These are phyloP conservation scores for Acyrthosiphon pisum DNA, from an alignment of 1,140 invertebrate genomes.

Conservation along the genomic window DNA sequence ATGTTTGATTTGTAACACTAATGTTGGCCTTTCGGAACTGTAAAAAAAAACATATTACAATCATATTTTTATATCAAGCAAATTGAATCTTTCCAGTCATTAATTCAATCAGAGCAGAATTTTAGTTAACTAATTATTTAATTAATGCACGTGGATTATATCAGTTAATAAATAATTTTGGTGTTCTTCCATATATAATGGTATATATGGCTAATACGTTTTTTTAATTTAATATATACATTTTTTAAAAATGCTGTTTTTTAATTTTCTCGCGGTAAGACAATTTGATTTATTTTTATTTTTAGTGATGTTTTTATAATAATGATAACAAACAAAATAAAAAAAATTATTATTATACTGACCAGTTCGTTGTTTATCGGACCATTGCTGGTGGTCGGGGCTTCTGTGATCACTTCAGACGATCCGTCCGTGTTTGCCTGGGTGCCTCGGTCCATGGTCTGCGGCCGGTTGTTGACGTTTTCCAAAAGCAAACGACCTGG, in stretches of 20 bases:
- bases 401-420: not conserved
- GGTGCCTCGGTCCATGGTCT: conserved; percentile 46
- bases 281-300: too few relatives aligned
- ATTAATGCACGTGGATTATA: too few relatives aligned
- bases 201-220: too few relatives aligned
- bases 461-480: conserved; percentile 47
- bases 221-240: too few relatives aligned
- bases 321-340: not conserved
- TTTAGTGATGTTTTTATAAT: not conserved
- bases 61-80: not conserved
- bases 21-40: conserved; percentile 43
- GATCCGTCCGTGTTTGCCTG: not conserved
- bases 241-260: too few relatives aligned
- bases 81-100: not conserved
- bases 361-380: conserved; percentile 29
- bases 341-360: not conserved
- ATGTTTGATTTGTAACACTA: conserved; percentile 30
- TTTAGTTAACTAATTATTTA: too few relatives aligned
- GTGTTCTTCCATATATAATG: too few relatives aligned
- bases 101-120: not conserved
- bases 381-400: not conserved
- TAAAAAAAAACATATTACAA: not conserved
- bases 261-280: too few relatives aligned
- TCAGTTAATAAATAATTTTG: too few relatives aligned
- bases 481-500: conserved; percentile 43